A percentile compares a stretch with the other conserved stretches of the same genome.
phyloP scores from a whole-genome alignment of 1,140 invertebrate genomes.

The Drosophila sulfurigaster region DNA sequence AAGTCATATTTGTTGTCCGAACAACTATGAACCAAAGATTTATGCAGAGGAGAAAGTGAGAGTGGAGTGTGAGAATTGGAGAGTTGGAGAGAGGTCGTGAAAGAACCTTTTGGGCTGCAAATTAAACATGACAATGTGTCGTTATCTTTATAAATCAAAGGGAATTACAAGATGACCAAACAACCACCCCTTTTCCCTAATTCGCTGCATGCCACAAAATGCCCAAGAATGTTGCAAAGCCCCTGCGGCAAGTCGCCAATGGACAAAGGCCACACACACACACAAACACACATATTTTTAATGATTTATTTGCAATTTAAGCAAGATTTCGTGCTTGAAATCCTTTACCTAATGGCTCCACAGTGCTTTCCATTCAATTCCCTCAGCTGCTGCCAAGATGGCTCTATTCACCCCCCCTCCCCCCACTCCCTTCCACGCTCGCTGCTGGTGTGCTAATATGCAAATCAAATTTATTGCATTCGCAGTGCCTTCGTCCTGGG shows the following conservation, averaged over 20 bases:
- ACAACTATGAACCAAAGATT: conserved; percentile 51
- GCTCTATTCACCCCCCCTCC: background rate
- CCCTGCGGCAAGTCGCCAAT: conserved; percentile 46
- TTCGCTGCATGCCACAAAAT: conserved; percentile 50
- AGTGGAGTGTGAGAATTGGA: background rate
- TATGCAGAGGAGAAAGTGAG: conserved; percentile 45
- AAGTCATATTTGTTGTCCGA: conserved; percentile 64
- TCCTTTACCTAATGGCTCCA: conserved; percentile 65
- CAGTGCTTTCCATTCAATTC: background rate
- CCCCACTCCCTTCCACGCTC: background rate
- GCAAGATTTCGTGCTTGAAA: conserved; percentile 76
- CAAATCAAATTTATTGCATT: conserved; percentile 84
- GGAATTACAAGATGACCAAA: conserved; percentile 65
- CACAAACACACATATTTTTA: conserved; percentile 60
- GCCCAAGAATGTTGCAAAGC: conserved; percentile 66
- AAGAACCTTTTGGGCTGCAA: conserved; percentile 39
- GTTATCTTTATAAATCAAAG: conserved; percentile 83
- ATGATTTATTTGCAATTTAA: conserved; percentile 84
- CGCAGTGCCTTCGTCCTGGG: conserved; percentile 48
- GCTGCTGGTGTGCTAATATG: conserved; percentile 78
- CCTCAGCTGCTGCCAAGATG: conserved; percentile 32
- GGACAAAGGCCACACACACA: conserved; percentile 23
- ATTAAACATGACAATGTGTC: conserved; percentile 78
- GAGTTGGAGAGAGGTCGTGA: background rate
- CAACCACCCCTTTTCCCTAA: background rate